phyloP scores from a whole-genome alignment of 2,113 vertebrate genomes.

The Anarrhichthys ocellatus region DNA sequence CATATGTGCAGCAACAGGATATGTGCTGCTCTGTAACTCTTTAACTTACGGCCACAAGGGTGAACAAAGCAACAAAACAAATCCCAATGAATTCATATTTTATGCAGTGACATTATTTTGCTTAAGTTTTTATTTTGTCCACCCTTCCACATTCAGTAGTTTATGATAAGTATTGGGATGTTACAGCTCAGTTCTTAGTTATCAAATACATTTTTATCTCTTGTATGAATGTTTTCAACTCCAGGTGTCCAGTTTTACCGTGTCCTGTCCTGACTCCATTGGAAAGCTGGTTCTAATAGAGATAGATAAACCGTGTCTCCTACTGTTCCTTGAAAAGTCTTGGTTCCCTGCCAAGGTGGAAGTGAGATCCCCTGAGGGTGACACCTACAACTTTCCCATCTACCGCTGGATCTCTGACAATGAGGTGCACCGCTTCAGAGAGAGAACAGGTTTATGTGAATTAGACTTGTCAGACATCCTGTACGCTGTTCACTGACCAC shows the following conservation, averaged over 20 bases:
- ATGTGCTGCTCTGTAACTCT: background rate
- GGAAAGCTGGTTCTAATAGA: slow-evolving; percentile 69
- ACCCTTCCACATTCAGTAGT: background rate
- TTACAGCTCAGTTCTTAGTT: background rate
- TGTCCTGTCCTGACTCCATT: slow-evolving; percentile 53
- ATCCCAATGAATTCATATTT: background rate
- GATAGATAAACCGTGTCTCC: slow-evolving; percentile 49
- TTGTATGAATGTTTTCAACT: background rate
- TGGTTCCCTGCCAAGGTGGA: slow-evolving; percentile 70
- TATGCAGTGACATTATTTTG: background rate
- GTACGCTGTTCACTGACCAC: no score
- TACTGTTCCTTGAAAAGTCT: background rate
- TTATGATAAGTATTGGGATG: background rate
- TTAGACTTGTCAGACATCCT: no score
- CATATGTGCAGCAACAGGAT: background rate
- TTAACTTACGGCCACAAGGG: background rate
- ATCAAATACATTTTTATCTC: background rate
- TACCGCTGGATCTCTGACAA: slow-evolving; percentile 67
- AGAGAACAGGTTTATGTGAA: slow-evolving; percentile 60
- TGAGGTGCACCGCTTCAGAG: slow-evolving; percentile 56
- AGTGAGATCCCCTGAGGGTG: slow-evolving; percentile 52
- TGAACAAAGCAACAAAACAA: background rate
- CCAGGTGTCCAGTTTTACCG: slow-evolving; percentile 35
- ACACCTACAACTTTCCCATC: slow-evolving; percentile 64
- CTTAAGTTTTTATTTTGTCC: background rate